Conservation (phyloP, 2,797 vertebrate genomes). For the Lutjanus argentimaculatus region DNA sequence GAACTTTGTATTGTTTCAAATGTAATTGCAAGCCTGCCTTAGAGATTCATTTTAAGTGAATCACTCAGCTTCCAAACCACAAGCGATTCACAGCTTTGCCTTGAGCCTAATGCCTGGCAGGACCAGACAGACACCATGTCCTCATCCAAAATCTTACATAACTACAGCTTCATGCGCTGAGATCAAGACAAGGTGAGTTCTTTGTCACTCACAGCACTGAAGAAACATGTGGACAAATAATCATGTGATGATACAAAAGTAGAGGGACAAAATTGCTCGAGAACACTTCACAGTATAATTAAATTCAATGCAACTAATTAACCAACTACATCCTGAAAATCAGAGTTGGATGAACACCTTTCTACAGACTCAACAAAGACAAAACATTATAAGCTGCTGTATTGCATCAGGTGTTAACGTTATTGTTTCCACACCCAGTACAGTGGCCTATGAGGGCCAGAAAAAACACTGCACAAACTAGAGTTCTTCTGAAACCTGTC, state of each 20-base stretch:
- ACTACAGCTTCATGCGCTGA: constrained; percentile 13
- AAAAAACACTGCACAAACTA: neutral
- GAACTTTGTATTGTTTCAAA: neutral
- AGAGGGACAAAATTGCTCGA: too few species aligned
- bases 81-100: neutral
- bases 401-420: neutral
- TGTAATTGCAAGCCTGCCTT: neutral
- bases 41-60: neutral
- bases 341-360: neutral
- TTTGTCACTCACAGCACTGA: too few species aligned
- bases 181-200: neutral
- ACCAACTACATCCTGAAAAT: neutral
- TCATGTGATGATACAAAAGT: neutral
- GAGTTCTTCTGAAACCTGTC: neutral
- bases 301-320: neutral
- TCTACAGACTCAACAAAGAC: neutral
- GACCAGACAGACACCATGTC: neutral
- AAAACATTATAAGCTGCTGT: too few species aligned
- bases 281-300: neutral
- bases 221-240: neutral
- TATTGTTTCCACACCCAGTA: neutral
- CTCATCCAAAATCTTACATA: constrained; percentile 48
- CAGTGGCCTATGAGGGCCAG: neutral
- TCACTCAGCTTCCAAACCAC: neutral
- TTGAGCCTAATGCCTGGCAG: constrained; percentile 12